Percentiles rank a stretch among this genome's conserved stretches.
These are phyloP conservation scores for Alouatta palliata DNA, from an alignment of 2,113 vertebrate genomes.

Conservation along the genomic window DNA sequence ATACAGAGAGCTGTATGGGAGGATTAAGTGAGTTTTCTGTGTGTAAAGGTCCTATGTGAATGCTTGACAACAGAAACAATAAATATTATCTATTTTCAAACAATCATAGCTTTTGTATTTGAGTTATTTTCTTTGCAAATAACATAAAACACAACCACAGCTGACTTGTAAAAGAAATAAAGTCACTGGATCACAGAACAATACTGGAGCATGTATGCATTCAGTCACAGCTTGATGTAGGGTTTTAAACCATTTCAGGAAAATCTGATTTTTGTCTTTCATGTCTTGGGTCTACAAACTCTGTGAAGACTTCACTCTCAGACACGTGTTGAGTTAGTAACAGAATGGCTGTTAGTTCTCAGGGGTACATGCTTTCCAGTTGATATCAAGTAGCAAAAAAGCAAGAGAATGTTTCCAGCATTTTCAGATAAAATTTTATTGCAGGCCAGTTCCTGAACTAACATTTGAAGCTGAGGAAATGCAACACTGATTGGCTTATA, in stretches of 20 bases:
- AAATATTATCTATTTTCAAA: not conserved
- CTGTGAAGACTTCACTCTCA: not conserved
- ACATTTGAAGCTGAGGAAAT: not conserved
- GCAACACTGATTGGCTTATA: not conserved
- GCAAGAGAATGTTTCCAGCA: not conserved
- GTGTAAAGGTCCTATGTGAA: not conserved
- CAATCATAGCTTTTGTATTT: not conserved
- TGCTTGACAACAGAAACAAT: not conserved
- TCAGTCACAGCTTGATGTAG: not conserved
- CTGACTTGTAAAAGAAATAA: not conserved
- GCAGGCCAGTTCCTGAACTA: not conserved
- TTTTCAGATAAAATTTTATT: not conserved
- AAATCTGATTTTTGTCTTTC: slow-evolving; percentile 29
- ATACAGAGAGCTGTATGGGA: not conserved
- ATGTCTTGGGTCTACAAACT: not conserved
- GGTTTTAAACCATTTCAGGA: not conserved
- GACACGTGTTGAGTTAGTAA: not conserved
- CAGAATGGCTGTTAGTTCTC: not conserved
- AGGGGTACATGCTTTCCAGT: not conserved
- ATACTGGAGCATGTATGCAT: not conserved
- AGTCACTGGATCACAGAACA: not conserved
- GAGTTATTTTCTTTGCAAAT: not conserved
- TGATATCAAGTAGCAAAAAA: not conserved
- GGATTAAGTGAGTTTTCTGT: not conserved
- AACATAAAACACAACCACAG: not conserved